Percentiles rank a stretch among this genome's conserved stretches.
These are phyloP conservation scores for Chaetodon trifasciatus DNA, from an alignment of 2,797 vertebrate genomes.

Conservation along the genomic window DNA sequence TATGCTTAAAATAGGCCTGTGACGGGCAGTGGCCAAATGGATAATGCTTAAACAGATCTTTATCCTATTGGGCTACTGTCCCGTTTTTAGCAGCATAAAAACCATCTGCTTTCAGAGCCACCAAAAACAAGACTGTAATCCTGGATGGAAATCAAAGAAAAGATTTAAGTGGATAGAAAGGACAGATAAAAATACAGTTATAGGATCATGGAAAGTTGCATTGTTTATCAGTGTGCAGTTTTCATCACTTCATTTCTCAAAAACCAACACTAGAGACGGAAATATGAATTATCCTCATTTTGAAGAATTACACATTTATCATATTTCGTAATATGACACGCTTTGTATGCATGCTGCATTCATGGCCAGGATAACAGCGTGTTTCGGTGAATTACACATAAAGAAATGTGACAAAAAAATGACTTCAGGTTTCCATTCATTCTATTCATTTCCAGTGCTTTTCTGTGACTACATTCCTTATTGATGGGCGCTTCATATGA, in stretches of 20 bases:
- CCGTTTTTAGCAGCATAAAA: conserved; percentile 75
- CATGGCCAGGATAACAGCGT: neutral
- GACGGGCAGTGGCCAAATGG: conserved; percentile 79
- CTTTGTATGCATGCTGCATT: neutral
- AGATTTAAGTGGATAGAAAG: conserved; percentile 51
- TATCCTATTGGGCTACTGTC: conserved; percentile 81
- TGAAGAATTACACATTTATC: neutral
- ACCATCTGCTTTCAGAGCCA: conserved; percentile 76
- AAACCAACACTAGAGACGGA: neutral
- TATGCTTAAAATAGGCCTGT: conserved; percentile 78
- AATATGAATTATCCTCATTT: neutral
- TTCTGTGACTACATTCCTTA: conserved; percentile 42
- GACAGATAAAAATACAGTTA: conserved; percentile 37
- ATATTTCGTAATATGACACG: neutral
- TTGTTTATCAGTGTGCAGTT: conserved; percentile 14
- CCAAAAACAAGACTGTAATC: conserved; percentile 72
- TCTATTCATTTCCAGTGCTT: conserved; percentile 34
- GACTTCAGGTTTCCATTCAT: conserved; percentile 32
- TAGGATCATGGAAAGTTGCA: conserved; percentile 1
- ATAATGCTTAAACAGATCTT: conserved; percentile 82
- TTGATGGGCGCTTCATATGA: conserved; percentile 26
- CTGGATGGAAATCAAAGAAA: conserved; percentile 65
- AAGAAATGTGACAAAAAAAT: conserved; percentile 27
- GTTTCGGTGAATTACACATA: conserved; percentile 5
- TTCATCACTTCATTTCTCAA: neutral